Evolutionary conservation across 2,797 vertebrate species (phyloP).

Genomic region (Echiichthys vipera): DNA sequence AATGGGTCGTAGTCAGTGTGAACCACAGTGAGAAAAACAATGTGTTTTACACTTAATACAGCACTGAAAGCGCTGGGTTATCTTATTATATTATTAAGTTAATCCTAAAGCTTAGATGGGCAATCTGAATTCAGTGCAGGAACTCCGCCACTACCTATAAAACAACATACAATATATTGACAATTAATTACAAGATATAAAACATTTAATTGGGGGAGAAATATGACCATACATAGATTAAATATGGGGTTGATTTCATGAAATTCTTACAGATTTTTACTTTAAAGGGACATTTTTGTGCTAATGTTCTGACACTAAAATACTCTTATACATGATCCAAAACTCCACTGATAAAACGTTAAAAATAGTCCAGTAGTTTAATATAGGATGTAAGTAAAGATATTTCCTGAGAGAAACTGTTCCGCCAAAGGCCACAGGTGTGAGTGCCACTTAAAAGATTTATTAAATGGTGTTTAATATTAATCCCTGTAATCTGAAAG

Average conservation of each 20-base stretch:
- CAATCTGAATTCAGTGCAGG: background rate
- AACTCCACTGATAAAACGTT: background rate
- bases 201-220: background rate
- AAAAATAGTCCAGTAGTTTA: background rate
- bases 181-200: background rate
- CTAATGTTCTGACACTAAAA: background rate
- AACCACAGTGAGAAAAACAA: background rate
- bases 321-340: background rate
- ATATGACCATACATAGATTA: background rate
- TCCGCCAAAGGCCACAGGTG: background rate
- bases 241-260: background rate
- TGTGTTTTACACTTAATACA: background rate
- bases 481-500: constrained; percentile 10
- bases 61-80: no score
- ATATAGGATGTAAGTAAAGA: background rate
- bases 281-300: background rate
- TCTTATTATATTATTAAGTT: no score
- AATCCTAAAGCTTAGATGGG: no score
- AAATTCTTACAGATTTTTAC: background rate
- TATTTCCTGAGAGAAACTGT: background rate
- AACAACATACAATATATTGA: background rate
- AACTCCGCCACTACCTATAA: background rate
- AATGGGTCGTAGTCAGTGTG: background rate
- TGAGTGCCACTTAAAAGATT: background rate
- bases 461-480: constrained; percentile 7